Conservation (phyloP, 2,888 invertebrate genomes). For the Noctua janthina region DNA sequence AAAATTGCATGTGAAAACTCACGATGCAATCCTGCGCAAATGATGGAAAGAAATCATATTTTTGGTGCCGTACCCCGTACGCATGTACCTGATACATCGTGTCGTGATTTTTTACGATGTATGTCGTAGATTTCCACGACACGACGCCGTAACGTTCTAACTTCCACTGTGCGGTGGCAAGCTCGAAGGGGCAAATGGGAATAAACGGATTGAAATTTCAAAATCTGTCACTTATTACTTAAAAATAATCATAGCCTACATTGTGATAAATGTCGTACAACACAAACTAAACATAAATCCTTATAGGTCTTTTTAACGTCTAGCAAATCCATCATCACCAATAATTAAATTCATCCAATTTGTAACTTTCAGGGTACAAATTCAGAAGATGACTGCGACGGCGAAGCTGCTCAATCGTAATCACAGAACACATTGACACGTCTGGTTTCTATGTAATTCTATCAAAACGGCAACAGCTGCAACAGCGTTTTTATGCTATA, state of each 20-base stretch:
- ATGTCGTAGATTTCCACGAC: too few relatives aligned
- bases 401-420: neutral
- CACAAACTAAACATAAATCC: conserved; percentile 1
- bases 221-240: conserved; percentile 38
- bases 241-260: conserved; percentile 46
- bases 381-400: neutral
- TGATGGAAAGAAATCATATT: too few relatives aligned
- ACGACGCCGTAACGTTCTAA: too few relatives aligned
- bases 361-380: neutral
- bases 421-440: neutral
- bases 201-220: neutral
- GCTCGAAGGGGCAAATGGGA: too few relatives aligned
- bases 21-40: too few relatives aligned
- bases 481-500: neutral
- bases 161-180: too few relatives aligned
- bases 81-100: too few relatives aligned
- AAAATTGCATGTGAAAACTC: too few relatives aligned
- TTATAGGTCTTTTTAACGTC: neutral
- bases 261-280: conserved; percentile 47
- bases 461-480: neutral
- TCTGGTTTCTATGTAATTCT: neutral
- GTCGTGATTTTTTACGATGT: too few relatives aligned
- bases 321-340: conserved; percentile 3
- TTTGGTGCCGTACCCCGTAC: too few relatives aligned
- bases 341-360: conserved; percentile 5